Evolutionary conservation across 2,797 vertebrate species (phyloP).

Genomic region (Helostoma temminkii): DNA sequence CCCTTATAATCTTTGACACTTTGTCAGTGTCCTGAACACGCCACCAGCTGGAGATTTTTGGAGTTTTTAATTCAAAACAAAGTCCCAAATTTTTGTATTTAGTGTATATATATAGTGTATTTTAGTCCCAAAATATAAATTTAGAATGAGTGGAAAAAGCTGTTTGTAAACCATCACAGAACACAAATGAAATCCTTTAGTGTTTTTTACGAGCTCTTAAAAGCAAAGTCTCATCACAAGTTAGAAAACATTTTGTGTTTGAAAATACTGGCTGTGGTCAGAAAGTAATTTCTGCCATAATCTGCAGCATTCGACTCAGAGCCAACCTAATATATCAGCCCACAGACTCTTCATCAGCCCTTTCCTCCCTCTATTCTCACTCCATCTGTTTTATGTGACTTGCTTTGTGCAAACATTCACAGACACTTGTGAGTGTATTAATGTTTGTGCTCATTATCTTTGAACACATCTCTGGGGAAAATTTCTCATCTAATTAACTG

Average conservation of each 20-base stretch:
- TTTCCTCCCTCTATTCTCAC: not conserved
- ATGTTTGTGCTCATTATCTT: conserved; percentile 22
- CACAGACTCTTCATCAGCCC: not conserved
- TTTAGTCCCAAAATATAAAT: too few species aligned
- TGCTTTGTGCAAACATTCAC: not conserved
- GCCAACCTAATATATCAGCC: not conserved
- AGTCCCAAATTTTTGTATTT: too few species aligned
- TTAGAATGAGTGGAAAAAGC: too few species aligned
- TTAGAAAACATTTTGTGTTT: not conserved
- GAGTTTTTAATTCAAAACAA: too few species aligned
- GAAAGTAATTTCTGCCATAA: not conserved
- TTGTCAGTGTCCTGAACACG: too few species aligned
- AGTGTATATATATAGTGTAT: too few species aligned
- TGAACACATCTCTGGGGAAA: conserved; percentile 25
- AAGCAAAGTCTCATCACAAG: not conserved
- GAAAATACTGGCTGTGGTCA: not conserved
- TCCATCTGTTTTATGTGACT: conserved; percentile 20
- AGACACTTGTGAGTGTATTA: not conserved
- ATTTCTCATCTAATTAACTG: conserved; percentile 46
- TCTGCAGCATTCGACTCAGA: not conserved
- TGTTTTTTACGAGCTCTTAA: not conserved
- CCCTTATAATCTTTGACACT: too few species aligned
- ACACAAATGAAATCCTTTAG: not conserved
- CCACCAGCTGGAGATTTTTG: too few species aligned
- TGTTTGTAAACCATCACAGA: too few species aligned